Base-by-base conservation (phyloP, 2,888 invertebrate genomes). In the Pelosia muscerda region DNA sequence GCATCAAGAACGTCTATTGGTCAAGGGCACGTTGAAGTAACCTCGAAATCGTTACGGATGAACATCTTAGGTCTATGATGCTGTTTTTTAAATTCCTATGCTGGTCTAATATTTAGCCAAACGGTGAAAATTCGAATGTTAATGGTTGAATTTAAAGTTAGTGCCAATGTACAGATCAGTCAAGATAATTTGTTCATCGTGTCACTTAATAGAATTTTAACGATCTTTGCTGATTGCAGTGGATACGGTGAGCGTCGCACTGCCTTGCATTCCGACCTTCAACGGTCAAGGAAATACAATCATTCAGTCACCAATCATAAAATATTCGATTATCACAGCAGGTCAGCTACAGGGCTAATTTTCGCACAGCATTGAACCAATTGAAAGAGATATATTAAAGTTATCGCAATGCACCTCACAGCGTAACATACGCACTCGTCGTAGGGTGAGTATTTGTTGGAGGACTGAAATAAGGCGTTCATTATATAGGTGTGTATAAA, bases 261-360 rank as follows among this genome's bases (percentile, higher is more conserved):
- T 81, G 84, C 86, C 84, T 86, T 83, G 88, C 88, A 88, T 89
- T 87, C 86, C 86, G 91, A 93, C 92, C 92, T 94, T 92, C 92
- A 82, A 85, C 82, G 89, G 89, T 90, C 91, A 92, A 92, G 93
- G 93, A 92, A 93, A 91, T 91, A 91, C 89, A 91, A 88, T 89
- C 88, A 88, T 90, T 88, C 85, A 89, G 82, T 74, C 80, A 84
- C 84, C 85, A 87, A 90, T 92, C 87, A 89, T 85, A 87, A 87
- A 87, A 85, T 86, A 84, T 79, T 85, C 81, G 86, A 84, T 89
- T 90, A 91, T 89, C 84, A 85, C 81, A 84, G 84, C 83, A 89
- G 76, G 84, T 87, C 85, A 84, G 81, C 76, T 74, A 82, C 72
- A 86, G 79, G 79, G 83, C 83, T 83, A 81, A 81, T 86, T 90